Evolutionary conservation across 2,113 vertebrate species (phyloP), one percentile per base, ranked within the genome.

Genomic region (Deroptyus accipitrinus): DNA sequence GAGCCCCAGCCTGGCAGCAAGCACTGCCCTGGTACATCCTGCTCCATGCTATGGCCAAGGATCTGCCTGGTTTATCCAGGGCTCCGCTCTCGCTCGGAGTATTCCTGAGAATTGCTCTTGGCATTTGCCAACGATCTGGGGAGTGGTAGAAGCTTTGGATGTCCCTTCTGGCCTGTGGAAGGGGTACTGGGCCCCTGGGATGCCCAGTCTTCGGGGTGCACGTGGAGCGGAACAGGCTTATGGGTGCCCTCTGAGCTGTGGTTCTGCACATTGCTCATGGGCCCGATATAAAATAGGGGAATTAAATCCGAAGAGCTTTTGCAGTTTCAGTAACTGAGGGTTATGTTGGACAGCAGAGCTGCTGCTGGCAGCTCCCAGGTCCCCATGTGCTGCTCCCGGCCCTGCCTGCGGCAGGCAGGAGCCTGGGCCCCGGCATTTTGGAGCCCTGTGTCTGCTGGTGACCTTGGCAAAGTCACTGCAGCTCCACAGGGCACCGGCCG

Each of bases 171-270:
- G 20, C 31, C 63, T 31, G 2, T 1, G 3, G 42, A 7, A 63
- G 39, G 31, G 5, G 3, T 14, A 31, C 55, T 57, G 55, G 31
- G 55, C 55, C 67, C 39, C 19, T 4, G 13, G 51, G 31, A 17
- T 8, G 17, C 42, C 37, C 80, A 55, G 64, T 11, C 69, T 31
- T 67, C 28, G 51, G 51, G 39, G 35, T 22, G 44, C 61, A 7
- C 1, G 0, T 1, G 2, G 7, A n/a, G n/a, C 27, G 33, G 31
- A 23, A 33, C 2, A 7, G 8, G 67, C 7, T 28, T 33, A 39
- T 11, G 17, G 1, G 1, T 8, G 33, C 17, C 41, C 15, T 25
- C 25, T 2, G 33, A 17, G 72, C 22, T 24, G 7, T 54, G 23
- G 4, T 15, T 68, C 15, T 48, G 25, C 23, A 3, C 18, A 4